Percentiles rank a stretch among this genome's conserved stretches.
These are phyloP conservation scores for Periophthalmodon schlosseri DNA, from an alignment of 2,113 vertebrate genomes.

Conservation along the genomic window DNA sequence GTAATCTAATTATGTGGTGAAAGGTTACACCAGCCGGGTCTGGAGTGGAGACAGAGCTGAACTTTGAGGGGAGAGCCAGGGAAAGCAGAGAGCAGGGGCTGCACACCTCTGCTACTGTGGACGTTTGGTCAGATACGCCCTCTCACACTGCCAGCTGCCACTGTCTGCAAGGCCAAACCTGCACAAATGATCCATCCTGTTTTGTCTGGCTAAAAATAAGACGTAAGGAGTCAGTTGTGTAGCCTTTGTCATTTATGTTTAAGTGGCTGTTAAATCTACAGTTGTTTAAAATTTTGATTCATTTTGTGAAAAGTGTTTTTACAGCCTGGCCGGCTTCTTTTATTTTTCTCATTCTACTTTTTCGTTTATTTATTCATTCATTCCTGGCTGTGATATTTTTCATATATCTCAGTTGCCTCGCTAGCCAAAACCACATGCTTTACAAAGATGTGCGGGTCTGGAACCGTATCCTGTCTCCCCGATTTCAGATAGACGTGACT, in stretches of 20 bases:
- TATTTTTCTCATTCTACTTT: background rate
- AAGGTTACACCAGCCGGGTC: conserved; percentile 47
- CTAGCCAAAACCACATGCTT: too few relatives aligned
- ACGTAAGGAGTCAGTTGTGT: background rate
- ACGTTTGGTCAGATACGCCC: conserved; percentile 18
- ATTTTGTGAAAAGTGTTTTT: background rate
- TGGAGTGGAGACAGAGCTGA: conserved; percentile 22
- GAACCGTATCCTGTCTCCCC: too few relatives aligned
- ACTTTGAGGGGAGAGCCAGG: conserved; percentile 25
- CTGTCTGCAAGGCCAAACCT: background rate
- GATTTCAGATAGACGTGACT: too few relatives aligned
- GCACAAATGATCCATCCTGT: background rate
- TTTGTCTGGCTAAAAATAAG: background rate
- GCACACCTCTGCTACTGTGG: conserved; percentile 56
- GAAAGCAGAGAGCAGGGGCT: conserved; percentile 24
- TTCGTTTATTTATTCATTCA: background rate
- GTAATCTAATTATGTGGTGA: conserved; percentile 71
- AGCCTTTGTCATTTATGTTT: background rate
- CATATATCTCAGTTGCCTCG: background rate
- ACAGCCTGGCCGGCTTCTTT: background rate
- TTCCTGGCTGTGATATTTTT: background rate
- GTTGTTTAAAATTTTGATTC: background rate
- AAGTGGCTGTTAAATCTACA: background rate
- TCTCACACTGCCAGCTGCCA: conserved; percentile 28
- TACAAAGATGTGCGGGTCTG: too few relatives aligned